A percentile compares a stretch with the other conserved stretches of the same genome.
phyloP scores from a whole-genome alignment of 2,888 invertebrate genomes.

The Thecocarcelia acutangulata region DNA sequence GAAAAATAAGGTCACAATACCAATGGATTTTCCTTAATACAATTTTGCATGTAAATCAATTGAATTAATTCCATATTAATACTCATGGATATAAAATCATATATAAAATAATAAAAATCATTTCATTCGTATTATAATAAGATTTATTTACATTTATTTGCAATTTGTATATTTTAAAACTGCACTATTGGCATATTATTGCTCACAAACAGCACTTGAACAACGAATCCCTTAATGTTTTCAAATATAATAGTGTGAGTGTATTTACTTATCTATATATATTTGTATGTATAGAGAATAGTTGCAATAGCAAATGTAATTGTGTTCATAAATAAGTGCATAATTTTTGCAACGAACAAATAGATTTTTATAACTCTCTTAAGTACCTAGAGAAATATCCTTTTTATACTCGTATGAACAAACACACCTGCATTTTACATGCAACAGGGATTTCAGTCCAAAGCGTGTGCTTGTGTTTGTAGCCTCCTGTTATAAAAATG shows the following conservation, averaged over 20 bases:
- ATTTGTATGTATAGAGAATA: no score
- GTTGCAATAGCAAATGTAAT: background rate
- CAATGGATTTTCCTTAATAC: no score
- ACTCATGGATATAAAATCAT: background rate
- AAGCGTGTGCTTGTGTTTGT: background rate
- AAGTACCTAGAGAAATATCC: background rate
- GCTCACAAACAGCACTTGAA: no score
- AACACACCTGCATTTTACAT: background rate
- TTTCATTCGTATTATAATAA: conserved; percentile 8
- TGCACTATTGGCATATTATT: background rate
- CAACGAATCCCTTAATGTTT: no score
- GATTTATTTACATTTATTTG: background rate
- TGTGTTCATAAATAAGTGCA: conserved; percentile 8
- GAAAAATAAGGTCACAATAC: no score
- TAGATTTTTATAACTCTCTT: conserved; percentile 46
- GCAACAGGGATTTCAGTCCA: background rate
- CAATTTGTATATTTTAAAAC: no score
- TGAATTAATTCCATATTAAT: background rate
- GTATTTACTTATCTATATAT: no score
- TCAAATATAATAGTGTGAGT: no score
- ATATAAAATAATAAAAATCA: background rate
- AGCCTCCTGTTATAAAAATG: conserved; percentile 23
- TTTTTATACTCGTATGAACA: background rate
- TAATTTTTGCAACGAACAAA: conserved; percentile 20
- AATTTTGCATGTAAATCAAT: no score